Conservation (phyloP, 2,113 vertebrate genomes). For the Strix uralensis region DNA sequence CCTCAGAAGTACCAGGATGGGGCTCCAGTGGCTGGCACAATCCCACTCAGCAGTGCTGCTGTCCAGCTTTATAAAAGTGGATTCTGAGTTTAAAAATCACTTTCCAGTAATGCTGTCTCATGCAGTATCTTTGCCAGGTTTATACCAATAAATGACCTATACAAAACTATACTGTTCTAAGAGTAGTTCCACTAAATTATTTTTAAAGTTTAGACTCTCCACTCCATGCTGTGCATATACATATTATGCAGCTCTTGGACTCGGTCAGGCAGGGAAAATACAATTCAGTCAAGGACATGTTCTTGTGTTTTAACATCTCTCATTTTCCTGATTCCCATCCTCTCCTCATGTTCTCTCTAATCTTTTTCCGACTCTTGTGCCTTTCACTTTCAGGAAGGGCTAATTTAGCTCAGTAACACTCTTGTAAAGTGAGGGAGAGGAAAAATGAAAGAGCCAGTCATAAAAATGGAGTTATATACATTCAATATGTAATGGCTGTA, state of each 20-base stretch:
- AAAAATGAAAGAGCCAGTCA: background rate
- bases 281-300: background rate
- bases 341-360: background rate
- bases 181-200: background rate
- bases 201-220: background rate
- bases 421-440: background rate
- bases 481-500: conserved; percentile 6
- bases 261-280: background rate
- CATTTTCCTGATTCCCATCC: background rate
- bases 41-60: no score
- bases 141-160: background rate
- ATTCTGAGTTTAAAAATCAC: background rate
- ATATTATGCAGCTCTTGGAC: background rate
- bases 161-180: background rate
- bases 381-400: conserved; percentile 25
- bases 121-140: background rate
- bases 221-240: background rate
- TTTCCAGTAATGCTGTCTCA: background rate
- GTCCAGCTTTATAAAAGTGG: background rate
- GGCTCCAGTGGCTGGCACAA: background rate
- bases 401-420: conserved; percentile 32
- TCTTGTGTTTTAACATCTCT: background rate
- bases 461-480: background rate
- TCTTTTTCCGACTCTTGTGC: background rate
- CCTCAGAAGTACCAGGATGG: background rate